Base-by-base conservation (phyloP, 2,888 invertebrate species). In the Gisinianus flammeolus region DNA sequence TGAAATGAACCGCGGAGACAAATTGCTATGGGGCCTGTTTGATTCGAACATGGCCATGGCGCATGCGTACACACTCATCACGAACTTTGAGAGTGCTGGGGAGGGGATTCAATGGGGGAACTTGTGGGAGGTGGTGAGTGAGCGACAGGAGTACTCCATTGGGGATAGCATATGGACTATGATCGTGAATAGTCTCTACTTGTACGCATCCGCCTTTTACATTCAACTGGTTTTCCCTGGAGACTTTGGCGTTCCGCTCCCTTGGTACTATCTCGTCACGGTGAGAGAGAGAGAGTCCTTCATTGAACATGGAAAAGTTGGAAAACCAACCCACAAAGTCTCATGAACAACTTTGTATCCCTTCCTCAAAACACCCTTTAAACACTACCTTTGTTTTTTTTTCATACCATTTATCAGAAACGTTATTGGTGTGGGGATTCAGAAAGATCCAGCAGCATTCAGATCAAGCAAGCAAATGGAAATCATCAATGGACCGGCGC, bases 211-310 rank as follows among this genome's bases (percentile, higher is more conserved):
- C 54, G 92, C 96, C 0, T 88, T 96, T 83, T 97, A 97, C 86
- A 88, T 96, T 28, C 96, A 96, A 87, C 93, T 93, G 82, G 91
- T 97, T 16, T 89, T 91, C 80, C 97, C 97, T 0, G 96, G 96
- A 12, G 92, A 93, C 19, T 94, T 90, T 86, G 96, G 96, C 2
- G 91, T 96, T 0, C 92, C 93, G 0, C 91, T 91, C 80, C 92
- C 91, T 33, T 96, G 94, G 91, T 91, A 95, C 85, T 97, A 95
- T 86, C 91, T 91, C 0, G 89, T 94, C 71, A 90, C 90, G 56
- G 86, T 87, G 30, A 80, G 66, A 24, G n/a, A n/a, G n/a, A n/a
- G n/a, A n/a, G n/a, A n/a, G n/a, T n/a, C n/a, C n/a, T n/a, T n/a
- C n/a, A n/a, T n/a, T n/a, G n/a, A n/a, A n/a, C n/a, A n/a, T n/a